These are phyloP conservation scores for Poecilia wingei DNA, from an alignment of 2,797 vertebrate genomes.

Conservation along the genomic window DNA sequence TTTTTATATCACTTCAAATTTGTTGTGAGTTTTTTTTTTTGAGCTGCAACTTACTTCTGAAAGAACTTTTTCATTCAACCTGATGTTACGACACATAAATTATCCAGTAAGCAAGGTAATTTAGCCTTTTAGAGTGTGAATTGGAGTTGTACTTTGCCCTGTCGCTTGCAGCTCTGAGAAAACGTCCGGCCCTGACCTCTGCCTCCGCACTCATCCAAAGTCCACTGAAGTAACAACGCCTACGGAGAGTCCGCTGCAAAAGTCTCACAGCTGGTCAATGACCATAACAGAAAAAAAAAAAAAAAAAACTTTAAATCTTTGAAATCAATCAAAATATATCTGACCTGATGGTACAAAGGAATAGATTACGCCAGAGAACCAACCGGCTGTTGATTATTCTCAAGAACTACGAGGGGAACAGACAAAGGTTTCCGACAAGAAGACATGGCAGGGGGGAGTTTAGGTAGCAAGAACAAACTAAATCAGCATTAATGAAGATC, in stretches of 20 bases:
- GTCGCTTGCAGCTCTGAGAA: constrained; percentile 52
- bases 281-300: neutral
- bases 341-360: constrained; percentile 30
- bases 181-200: constrained; percentile 72
- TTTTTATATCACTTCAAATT: constrained; percentile 28
- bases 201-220: constrained; percentile 61
- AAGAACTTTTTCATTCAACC: constrained; percentile 16
- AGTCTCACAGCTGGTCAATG: constrained; percentile 14
- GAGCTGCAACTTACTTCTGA: constrained; percentile 21
- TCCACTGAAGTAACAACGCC: constrained; percentile 69
- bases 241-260: constrained; percentile 44
- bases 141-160: constrained; percentile 57
- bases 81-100: constrained; percentile 40
- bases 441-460: neutral
- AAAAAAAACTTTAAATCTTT: constrained; percentile 32
- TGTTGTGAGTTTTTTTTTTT: neutral
- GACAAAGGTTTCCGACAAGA: neutral
- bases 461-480: neutral
- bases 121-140: constrained; percentile 60
- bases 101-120: constrained; percentile 37
- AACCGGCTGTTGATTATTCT: constrained; percentile 9
- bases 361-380: constrained; percentile 32
- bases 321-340: constrained; percentile 46
- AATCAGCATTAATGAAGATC: constrained; percentile 4
- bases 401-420: neutral